Evolutionary conservation across 1,140 invertebrate genomes (phyloP), one percentile per base, ranked within the genome.

Genomic region (Dendrolimus punctatus): DNA sequence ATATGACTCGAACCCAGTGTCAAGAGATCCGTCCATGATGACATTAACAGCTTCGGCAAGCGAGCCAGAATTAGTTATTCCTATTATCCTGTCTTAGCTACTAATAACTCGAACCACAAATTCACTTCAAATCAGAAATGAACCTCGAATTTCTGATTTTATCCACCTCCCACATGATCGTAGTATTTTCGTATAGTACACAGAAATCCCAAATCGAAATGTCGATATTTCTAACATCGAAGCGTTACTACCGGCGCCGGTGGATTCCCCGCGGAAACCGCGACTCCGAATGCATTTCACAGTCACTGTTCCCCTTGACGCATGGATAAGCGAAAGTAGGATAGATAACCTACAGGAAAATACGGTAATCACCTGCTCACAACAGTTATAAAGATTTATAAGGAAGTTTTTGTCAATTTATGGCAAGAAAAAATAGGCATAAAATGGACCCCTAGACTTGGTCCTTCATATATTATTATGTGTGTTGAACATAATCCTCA

Each of bases 241-340:
- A 64, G 55, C 66, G 61, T 55, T 71, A 75, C 68, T 60, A 51
- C 60, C 62, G 57, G 57, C 64, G 64, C 60, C 53, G 47, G 50
- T 10, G 10, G 40, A 49, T 9, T 65, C 75, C 64, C 71, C 7
- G 0, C 67, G 62, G 80, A 62, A 46, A 50, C 52, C 56, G 58
- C 60, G 66, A 69, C 68, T 71, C 70, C 63, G 67, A 68, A 72
- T 76, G 67, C 71, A 74, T 62, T 63, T 56, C 57, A 39, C 7
- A 44, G 63, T 56, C 23, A 23, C 23, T 23, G 23, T 23, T 1
- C 23, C 59, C 51, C 60, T 67, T 71, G 73, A 73, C 78, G 71
- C 71, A 80, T 80, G 49, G 58, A 71, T 70, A 73, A 73, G 71
- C 74, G 76, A 79, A 69, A 73, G 68, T 72, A 57, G 62, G 62